Evolutionary conservation across 2,888 invertebrate genomes (phyloP), one percentile per base, ranked within the genome.

Genomic region (Gortyna flavago): DNA sequence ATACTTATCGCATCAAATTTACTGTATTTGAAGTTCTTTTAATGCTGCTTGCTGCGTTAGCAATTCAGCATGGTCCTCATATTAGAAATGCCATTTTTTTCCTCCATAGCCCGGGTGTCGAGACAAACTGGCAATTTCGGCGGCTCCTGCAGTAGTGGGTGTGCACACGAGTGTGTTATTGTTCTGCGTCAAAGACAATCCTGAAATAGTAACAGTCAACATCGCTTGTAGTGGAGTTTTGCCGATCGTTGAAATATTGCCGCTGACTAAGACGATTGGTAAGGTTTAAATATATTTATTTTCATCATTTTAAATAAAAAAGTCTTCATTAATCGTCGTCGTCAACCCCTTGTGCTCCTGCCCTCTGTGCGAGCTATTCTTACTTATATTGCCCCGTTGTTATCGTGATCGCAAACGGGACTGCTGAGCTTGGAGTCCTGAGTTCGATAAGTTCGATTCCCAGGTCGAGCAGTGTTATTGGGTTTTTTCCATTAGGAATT

Each of bases 161-260:
- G 88, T 91, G 11, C 94, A 95, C 72, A 91, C 83, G 21, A 92
- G 90, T 76, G 88, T 92, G 18, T 87, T 96, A 25, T 75, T 96
- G 61, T 94, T 96, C 81, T 95, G 96, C 85, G 91, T 97, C 5
- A 97, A 97, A 89, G 96, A 97, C 88, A 98, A 97, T 90, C 97
- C 97, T 0, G 95, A 96, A 85, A 95, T 97, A 59, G 94, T 97
- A 57, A 89, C 91, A 9, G 95, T 97, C 18, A 93, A 96, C 84
- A 90, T 97, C 11, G 91, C 93, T 21, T 97, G 97, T 84, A 95
- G 92, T 62, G 97, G 97, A 35, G 95, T 97, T 11, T 93, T 96
- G 67, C 94, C 97, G 61, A 93, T 94, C 32, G 94, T 97, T 64
- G 96, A 96, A 89, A 95, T 96, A 89, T 87, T 96, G 48, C 96